Conservation (phyloP, 2,113 vertebrate species). For the Seriola rivoliana region DNA sequence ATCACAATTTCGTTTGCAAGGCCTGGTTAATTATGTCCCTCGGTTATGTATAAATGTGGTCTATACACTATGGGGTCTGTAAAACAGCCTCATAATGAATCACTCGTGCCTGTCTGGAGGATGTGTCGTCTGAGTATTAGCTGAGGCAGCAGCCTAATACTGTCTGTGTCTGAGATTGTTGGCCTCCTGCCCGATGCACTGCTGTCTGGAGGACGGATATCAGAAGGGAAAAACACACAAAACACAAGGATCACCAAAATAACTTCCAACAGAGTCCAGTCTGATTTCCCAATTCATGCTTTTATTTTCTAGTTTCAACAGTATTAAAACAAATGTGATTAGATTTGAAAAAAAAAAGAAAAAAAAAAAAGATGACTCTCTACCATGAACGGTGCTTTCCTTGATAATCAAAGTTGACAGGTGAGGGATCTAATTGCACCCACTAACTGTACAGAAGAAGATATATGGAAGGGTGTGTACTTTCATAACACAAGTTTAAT, state of each 20-base stretch:
- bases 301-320: conserved; percentile 50
- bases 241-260: conserved; percentile 56
- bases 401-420: conserved; percentile 35
- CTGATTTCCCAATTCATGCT: conserved; percentile 13
- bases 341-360: background rate
- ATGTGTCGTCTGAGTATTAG: conserved; percentile 56
- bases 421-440: conserved; percentile 55
- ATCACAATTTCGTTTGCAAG: background rate
- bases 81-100: conserved; percentile 55
- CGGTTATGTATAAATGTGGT: conserved; percentile 1
- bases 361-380: background rate
- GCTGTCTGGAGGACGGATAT: conserved; percentile 46
- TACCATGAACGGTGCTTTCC: conserved; percentile 26
- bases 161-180: conserved; percentile 68
- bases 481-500: conserved; percentile 72
- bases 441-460: conserved; percentile 76
- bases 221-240: background rate
- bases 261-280: conserved; percentile 56
- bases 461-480: conserved; percentile 72
- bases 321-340: background rate
- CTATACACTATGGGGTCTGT: background rate
- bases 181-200: conserved; percentile 50
- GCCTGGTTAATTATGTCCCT: background rate
- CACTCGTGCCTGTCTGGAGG: conserved; percentile 65
- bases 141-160: conserved; percentile 52